Conservation (phyloP, 2,113 vertebrate species). For the Xenopus laevis region DNA sequence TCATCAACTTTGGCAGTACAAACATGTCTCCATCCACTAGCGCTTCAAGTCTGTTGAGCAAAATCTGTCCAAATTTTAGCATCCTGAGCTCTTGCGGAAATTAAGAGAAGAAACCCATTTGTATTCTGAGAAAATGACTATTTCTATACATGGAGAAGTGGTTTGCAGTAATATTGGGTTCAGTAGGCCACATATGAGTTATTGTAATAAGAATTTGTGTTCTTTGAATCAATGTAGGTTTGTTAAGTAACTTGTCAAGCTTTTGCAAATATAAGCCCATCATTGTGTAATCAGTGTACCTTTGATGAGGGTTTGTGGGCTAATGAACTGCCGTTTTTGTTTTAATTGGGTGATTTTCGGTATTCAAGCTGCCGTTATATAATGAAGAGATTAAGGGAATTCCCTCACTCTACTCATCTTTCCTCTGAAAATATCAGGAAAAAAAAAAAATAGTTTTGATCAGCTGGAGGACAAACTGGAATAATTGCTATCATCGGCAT, state of each 20-base stretch:
- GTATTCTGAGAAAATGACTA: too few relatives aligned
- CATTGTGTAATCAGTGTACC: background rate
- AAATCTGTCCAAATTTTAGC: too few relatives aligned
- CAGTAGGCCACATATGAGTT: too few relatives aligned
- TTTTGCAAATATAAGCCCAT: background rate
- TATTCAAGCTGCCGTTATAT: background rate
- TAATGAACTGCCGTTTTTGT: background rate
- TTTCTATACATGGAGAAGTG: too few relatives aligned
- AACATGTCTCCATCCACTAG: too few relatives aligned
- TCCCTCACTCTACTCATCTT: background rate
- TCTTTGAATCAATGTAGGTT: background rate
- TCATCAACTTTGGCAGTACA: too few relatives aligned
- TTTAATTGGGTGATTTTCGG: background rate
- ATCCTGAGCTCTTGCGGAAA: too few relatives aligned
- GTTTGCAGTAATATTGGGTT: too few relatives aligned
- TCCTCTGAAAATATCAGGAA: background rate
- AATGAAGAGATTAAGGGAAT: constrained; percentile 5
- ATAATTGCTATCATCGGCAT: background rate
- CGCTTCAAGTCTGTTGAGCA: too few relatives aligned
- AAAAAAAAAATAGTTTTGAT: background rate
- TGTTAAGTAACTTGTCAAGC: background rate
- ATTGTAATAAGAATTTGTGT: too few relatives aligned
- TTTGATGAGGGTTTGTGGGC: background rate
- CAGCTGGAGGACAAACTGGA: background rate
- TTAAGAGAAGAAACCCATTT: too few relatives aligned